Conservation (phyloP, 2,888 invertebrate genomes). For the Philopedon plagiatum region DNA sequence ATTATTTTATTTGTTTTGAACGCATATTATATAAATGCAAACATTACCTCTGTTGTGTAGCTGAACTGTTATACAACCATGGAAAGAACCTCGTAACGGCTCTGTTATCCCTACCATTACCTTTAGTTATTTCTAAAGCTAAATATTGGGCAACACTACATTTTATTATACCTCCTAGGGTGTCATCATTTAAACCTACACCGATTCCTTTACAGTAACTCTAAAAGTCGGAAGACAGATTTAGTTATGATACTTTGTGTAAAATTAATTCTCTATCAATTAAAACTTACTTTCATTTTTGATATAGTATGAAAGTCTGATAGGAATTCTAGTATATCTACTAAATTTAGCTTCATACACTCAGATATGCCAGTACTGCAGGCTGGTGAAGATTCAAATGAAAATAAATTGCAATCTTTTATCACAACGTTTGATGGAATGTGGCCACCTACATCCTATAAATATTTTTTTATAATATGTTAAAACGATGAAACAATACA, state of each 20-base stretch:
- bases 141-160: slow-evolving; percentile 95
- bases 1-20: no score
- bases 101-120: slow-evolving; percentile 87
- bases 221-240: slow-evolving; percentile 64
- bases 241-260: neutral
- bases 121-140: slow-evolving; percentile 93
- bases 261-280: neutral
- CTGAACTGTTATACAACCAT: slow-evolving; percentile 89
- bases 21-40: no score
- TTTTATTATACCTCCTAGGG: slow-evolving; percentile 95
- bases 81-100: slow-evolving; percentile 87
- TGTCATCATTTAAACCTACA: slow-evolving; percentile 90
- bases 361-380: slow-evolving; percentile 92
- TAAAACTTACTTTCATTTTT: slow-evolving; percentile 87
- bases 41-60: slow-evolving; percentile 86
- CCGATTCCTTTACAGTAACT: slow-evolving; percentile 79
- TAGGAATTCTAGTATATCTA: slow-evolving; percentile 94
- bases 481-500: no score
- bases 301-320: slow-evolving; percentile 96
- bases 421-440: slow-evolving; percentile 83
- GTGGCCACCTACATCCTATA: slow-evolving; percentile 87
- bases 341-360: slow-evolving; percentile 92
- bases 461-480: no score
- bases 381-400: slow-evolving; percentile 69
- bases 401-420: slow-evolving; percentile 71